Base-by-base conservation (phyloP, 2,888 invertebrate species). In the Oscheius sp. region DNA sequence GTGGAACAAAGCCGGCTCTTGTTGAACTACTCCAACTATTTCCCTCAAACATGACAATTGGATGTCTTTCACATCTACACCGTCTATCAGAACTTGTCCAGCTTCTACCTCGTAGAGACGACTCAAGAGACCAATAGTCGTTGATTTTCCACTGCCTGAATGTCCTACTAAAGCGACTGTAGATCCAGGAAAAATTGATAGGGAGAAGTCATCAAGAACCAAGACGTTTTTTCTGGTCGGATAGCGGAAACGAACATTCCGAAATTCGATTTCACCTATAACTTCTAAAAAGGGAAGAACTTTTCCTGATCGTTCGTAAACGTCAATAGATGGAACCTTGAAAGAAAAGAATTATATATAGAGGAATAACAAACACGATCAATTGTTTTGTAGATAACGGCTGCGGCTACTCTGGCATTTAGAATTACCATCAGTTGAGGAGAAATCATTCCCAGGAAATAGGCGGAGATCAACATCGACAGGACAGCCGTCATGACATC, bases 71-170 rank as follows among this genome's bases (percentile, higher is more conserved):
- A 77, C 68, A 26, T 73, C 70, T 9, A 61, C 28, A 8, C 70
- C 74, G 36, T 77, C 77, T 47, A 77, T 70, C 36, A 67, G 24
- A 24, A 59, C 59, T 30, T 67, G 47, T 17, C 93, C 93, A 2
- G 86, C 87, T 17, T 88, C 87, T 0, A 91, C 91, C 85, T 93
- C 93, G 85, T 95, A 85, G 5, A 82, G 68, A 36, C 82, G 67
- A 86, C 93, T 91, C 0, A 94, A 86, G 30, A 94, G 88, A 82
- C 93, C 92, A 66, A 94, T 91, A 45, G 92, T 91, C 0, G 94
- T 94, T 0, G 79, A 78, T 54, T 84, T 84, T 49, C 84, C 84
- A 50, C 93, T 93, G 0, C 94, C 94, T 73, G 71, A 73, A 38
- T 90, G 91, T 87, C 69, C 94, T 8, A 89, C 88, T 36, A 86